A percentile compares a stretch with the other conserved stretches of the same genome.
Evolutionary conservation across 2,113 vertebrate species (phyloP).

Genomic region (Ptilorrhoa leucosticta): DNA sequence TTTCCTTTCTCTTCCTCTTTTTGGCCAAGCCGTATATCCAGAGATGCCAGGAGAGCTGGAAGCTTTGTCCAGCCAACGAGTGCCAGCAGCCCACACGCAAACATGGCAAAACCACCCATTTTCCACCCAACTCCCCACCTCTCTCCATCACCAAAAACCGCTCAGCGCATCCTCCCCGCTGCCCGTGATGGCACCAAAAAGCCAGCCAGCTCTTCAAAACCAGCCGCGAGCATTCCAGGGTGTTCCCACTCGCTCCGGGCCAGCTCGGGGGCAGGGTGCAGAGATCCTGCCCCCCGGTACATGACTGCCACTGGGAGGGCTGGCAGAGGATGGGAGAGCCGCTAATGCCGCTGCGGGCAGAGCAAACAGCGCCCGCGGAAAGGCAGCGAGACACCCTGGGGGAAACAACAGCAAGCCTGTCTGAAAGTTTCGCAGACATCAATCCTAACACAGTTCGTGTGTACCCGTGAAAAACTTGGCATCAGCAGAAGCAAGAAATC

Average conservation of each 20-base stretch:
- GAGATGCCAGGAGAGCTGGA: not conserved
- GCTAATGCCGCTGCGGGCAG: not conserved
- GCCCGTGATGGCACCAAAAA: not conserved
- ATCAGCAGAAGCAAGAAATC: no score
- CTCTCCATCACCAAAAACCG: rapidly evolving
- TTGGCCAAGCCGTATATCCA: not conserved
- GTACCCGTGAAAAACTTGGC: no score
- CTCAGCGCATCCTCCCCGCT: rapidly evolving
- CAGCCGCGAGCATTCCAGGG: not conserved
- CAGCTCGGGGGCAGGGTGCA: not conserved
- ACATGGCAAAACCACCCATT: rapidly evolving
- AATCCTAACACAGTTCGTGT: no score
- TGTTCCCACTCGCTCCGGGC: rapidly evolving
- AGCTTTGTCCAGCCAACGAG: rapidly evolving
- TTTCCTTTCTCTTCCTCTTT: not conserved
- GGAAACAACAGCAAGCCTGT: no score
- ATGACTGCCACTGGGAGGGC: not conserved
- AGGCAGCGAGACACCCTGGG: not conserved
- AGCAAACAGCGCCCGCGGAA: conserved; percentile 10
- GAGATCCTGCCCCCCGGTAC: rapidly evolving
- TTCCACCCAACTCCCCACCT: not conserved
- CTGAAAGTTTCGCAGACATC: no score
- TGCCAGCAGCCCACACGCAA: rapidly evolving
- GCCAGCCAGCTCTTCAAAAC: not conserved
- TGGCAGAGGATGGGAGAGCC: not conserved